Percentiles rank a stretch among this genome's conserved stretches.
These are phyloP conservation scores for Clavelina lepadiformis DNA, from an alignment of 23 tunicate genomes.

Conservation along the genomic window DNA sequence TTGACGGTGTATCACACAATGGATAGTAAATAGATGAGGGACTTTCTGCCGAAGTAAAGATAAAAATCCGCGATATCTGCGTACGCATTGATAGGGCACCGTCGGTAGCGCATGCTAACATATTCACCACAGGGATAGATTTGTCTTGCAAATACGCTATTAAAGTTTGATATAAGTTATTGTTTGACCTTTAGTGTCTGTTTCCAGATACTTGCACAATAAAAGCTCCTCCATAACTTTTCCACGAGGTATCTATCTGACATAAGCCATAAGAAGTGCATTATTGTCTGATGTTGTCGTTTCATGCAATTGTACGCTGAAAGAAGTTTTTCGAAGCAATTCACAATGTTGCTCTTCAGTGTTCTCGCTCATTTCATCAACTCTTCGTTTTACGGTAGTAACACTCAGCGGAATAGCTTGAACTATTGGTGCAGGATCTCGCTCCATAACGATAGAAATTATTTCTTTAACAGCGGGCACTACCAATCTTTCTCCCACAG, in stretches of 20 bases:
- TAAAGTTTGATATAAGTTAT: neutral
- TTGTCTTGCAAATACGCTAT: conserved; percentile 14
- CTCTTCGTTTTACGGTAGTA: conserved; percentile 19
- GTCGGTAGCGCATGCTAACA: conserved; percentile 30
- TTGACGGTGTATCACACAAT: conserved; percentile 47
- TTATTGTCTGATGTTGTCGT: conserved; percentile 23
- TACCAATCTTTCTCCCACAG: conserved; percentile 25
- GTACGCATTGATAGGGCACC: conserved; percentile 35
- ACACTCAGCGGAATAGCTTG: conserved; percentile 23
- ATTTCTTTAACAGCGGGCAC: conserved; percentile 24
- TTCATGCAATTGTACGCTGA: conserved; percentile 32
- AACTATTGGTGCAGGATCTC: conserved; percentile 18
- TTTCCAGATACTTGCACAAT: conserved; percentile 19
- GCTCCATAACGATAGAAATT: conserved; percentile 20
- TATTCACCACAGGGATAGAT: conserved; percentile 24
- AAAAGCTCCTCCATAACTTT: conserved; percentile 33
- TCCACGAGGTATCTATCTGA: conserved; percentile 7
- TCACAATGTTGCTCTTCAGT: conserved; percentile 26
- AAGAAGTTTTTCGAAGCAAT: conserved; percentile 18
- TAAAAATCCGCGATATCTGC: conserved; percentile 32
- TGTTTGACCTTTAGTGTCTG: conserved; percentile 2
- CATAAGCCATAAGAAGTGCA: conserved; percentile 21
- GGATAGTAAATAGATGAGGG: conserved; percentile 11
- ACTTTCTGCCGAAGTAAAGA: conserved; percentile 8
- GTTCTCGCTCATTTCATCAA: conserved; percentile 19